Evolutionary conservation across 2,113 vertebrate genomes (phyloP).

Genomic region (Nesoenas mayeri): DNA sequence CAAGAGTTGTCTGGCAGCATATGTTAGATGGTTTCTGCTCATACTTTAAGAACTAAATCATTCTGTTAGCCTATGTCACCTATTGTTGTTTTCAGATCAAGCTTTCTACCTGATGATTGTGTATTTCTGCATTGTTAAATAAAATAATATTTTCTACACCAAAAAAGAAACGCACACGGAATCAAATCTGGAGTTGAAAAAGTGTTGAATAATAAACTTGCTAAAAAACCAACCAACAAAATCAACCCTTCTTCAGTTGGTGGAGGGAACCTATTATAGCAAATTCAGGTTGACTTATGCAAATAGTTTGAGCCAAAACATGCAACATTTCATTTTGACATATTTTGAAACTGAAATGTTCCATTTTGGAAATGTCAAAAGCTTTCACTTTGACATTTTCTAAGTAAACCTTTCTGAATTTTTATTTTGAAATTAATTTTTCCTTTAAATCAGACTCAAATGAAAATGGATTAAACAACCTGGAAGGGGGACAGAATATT

Average conservation of each 20-base stretch:
- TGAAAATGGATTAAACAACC: background rate
- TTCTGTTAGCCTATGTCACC: background rate
- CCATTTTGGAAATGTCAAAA: background rate
- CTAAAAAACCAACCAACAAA: background rate
- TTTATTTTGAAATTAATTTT: background rate
- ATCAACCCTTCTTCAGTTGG: background rate
- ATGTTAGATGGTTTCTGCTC: background rate
- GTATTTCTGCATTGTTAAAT: conserved; percentile 2
- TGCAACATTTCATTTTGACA: background rate
- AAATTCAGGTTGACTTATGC: background rate
- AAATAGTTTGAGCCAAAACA: background rate
- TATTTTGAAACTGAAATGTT: background rate
- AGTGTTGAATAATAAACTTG: background rate
- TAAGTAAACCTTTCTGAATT: background rate
- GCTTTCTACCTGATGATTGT: background rate
- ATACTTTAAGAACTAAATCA: background rate
- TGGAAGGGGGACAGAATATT: background rate
- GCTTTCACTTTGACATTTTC: background rate
- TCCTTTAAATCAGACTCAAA: background rate
- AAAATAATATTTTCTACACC: background rate
- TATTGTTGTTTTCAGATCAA: background rate
- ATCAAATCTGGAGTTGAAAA: background rate
- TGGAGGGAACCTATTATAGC: background rate
- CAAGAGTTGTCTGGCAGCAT: background rate
- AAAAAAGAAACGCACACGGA: background rate